Conservation (phyloP, 2,797 vertebrate genomes). For the Phrynocephalus vlangalii region DNA sequence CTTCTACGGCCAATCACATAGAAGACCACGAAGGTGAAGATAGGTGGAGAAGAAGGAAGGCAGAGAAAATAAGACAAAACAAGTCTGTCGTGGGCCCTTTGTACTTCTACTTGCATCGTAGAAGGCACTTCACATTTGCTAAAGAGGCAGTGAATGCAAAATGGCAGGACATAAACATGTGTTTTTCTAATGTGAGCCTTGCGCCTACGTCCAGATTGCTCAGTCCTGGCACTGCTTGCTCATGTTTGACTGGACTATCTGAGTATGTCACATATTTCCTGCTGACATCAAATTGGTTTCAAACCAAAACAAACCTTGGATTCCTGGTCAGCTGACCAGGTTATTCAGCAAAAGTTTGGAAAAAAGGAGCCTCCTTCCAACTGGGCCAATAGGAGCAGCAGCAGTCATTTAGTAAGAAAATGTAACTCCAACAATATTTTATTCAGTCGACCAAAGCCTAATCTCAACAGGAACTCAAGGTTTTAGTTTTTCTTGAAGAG, state of each 20-base stretch:
- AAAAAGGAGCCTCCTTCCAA: slow-evolving; percentile 34
- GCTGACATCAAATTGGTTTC: background rate
- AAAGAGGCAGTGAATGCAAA: background rate
- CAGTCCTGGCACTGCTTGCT: background rate
- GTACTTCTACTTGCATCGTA: background rate
- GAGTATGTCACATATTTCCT: background rate
- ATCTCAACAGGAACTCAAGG: background rate
- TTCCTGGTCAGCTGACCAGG: background rate
- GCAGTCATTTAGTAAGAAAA: background rate
- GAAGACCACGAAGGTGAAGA: background rate
- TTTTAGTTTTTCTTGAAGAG: background rate
- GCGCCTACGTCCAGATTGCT: too few relatives aligned
- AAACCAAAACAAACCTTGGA: background rate
- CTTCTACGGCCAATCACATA: background rate
- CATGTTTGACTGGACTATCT: background rate
- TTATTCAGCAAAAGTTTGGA: slow-evolving; percentile 1
- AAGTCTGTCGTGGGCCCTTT: background rate
- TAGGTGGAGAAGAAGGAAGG: background rate
- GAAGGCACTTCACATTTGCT: background rate
- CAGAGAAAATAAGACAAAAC: background rate
- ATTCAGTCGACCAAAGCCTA: background rate
- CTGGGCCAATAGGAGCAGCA: background rate
- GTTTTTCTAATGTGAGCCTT: background rate
- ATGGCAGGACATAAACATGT: background rate
- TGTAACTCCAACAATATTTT: background rate